phyloP scores from a whole-genome alignment of 2,113 vertebrate species.

The Pedetes capensis region DNA sequence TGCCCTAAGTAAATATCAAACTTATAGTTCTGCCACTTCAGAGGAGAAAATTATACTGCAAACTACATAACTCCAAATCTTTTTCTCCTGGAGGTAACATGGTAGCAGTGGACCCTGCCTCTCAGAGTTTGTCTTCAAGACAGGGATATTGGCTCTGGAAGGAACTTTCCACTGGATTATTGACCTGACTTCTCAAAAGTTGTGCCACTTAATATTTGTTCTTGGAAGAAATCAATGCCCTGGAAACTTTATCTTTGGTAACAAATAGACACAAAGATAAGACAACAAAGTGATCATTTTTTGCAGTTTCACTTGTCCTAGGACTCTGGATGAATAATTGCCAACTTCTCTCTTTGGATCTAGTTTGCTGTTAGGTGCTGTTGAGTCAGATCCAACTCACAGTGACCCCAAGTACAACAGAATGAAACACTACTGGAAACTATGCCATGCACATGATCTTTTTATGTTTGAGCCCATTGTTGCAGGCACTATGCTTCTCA shows the following conservation, averaged over 20 bases:
- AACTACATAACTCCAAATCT: background rate
- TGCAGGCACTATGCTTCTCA: too few species aligned
- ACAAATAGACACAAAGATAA: background rate
- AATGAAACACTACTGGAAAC: too few species aligned
- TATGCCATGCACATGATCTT: too few species aligned
- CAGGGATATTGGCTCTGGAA: background rate
- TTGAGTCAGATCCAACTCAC: too few species aligned
- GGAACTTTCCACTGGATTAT: background rate
- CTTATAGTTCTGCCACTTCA: background rate
- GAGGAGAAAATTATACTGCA: background rate
- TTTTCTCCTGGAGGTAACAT: background rate
- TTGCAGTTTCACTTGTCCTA: background rate
- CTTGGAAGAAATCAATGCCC: background rate
- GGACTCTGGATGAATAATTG: background rate
- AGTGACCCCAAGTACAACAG: too few species aligned
- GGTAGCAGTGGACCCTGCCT: background rate
- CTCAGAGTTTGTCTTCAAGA: background rate
- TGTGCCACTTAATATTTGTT: background rate
- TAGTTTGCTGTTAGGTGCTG: too few species aligned
- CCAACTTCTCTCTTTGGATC: background rate
- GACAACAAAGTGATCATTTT: background rate
- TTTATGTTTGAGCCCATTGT: too few species aligned
- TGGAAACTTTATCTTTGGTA: background rate
- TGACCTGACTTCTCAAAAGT: background rate
- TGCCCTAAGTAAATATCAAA: background rate